A percentile compares a stretch with the other conserved stretches of the same genome.
Evolutionary conservation across 2,888 invertebrate species (phyloP).

Genomic region (Rosalia funebris): DNA sequence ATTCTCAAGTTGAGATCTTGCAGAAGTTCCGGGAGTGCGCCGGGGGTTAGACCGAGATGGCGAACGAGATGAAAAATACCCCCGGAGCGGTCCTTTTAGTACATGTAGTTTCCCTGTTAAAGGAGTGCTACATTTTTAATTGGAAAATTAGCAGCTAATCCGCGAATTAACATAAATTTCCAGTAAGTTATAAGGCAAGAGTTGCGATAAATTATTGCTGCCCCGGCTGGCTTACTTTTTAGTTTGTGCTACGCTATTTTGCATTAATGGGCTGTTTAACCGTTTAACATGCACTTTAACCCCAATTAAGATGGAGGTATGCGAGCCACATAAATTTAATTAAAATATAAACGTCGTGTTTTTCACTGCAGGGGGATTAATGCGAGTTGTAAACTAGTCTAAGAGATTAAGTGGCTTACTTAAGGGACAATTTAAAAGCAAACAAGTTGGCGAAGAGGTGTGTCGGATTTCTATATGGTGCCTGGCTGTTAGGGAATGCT

Average conservation of each 20-base stretch:
- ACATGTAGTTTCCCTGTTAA: constrained; percentile 29
- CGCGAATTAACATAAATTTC: constrained; percentile 37
- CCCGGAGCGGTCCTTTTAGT: constrained; percentile 29
- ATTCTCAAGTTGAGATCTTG: constrained; percentile 46
- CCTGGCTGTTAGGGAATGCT: too few species aligned
- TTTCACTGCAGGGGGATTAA: constrained; percentile 7
- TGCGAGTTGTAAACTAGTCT: not conserved
- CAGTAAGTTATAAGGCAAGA: constrained; percentile 16
- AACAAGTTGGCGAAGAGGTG: not conserved
- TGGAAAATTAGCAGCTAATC: constrained; percentile 36
- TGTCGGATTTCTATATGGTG: not conserved
- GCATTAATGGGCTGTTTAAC: constrained; percentile 24
- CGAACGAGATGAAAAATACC: constrained; percentile 42
- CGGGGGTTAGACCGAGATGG: constrained; percentile 26
- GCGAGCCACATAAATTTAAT: constrained; percentile 25
- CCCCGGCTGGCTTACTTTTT: constrained; percentile 1
- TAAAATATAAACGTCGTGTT: constrained; percentile 15
- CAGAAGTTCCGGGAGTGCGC: constrained; percentile 41
- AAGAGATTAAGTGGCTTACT: not conserved
- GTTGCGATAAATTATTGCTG: constrained; percentile 17
- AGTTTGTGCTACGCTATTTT: constrained; percentile 16
- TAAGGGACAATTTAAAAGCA: not conserved
- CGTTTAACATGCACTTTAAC: constrained; percentile 24
- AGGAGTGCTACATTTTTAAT: constrained; percentile 34
- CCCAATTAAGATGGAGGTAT: constrained; percentile 16